phyloP scores from a whole-genome alignment of 2,888 invertebrate species.

The Drosophila phalerata region DNA sequence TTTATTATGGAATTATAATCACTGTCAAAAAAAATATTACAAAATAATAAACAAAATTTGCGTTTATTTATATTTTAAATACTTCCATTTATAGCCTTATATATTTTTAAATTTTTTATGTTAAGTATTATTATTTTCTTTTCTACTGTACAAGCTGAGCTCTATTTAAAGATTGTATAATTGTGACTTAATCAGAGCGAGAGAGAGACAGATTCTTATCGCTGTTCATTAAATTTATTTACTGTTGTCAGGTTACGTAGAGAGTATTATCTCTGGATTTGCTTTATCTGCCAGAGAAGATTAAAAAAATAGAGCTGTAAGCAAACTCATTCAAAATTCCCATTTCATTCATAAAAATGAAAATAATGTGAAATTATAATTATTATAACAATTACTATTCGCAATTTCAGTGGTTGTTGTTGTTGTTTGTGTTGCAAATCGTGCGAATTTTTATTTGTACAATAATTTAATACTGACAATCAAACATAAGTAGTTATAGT shows the following conservation, averaged over 20 bases:
- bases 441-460: conserved; percentile 67
- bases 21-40: too few relatives aligned
- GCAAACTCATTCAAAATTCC: conserved; percentile 31
- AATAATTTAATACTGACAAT: conserved; percentile 56
- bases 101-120: not conserved
- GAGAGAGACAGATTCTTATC: conserved; percentile 38
- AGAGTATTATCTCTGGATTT: conserved; percentile 8
- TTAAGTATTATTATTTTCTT: not conserved
- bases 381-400: conserved; percentile 22
- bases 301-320: conserved; percentile 2
- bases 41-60: too few relatives aligned
- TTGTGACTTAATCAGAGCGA: conserved; percentile 10
- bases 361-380: conserved; percentile 64
- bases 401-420: conserved; percentile 19
- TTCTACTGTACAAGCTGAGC: not conserved
- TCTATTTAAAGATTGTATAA: conserved; percentile 1
- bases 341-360: conserved; percentile 49
- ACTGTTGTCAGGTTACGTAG: conserved; percentile 26
- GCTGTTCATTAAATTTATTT: conserved; percentile 1
- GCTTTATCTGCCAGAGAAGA: conserved; percentile 22
- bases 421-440: conserved; percentile 57
- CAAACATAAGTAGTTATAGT: conserved; percentile 45
- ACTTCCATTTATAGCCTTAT: not conserved
- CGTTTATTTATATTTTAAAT: not conserved
- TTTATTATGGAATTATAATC: too few relatives aligned